Conservation (phyloP, 2,888 invertebrate genomes). For the Aromia moschata region DNA sequence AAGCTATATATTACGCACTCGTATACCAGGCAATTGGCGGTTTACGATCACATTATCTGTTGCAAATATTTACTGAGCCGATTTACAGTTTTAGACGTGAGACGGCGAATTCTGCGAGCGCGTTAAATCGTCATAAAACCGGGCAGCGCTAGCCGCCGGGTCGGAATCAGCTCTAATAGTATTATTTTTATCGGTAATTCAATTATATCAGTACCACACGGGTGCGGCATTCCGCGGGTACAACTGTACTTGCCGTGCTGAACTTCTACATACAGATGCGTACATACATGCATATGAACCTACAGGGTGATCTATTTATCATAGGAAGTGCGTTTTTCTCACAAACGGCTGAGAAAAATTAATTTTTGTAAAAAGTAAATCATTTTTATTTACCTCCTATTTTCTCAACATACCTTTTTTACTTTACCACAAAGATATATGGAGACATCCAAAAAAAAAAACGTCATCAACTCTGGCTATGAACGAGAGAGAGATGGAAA, state of each 20-base stretch:
- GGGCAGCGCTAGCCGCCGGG: slow-evolving; percentile 2
- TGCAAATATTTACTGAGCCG: slow-evolving; percentile 18
- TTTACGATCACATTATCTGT: slow-evolving; percentile 18
- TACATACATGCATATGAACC: neutral
- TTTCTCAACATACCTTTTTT: too few species aligned
- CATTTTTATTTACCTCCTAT: too few species aligned
- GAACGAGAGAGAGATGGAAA: too few species aligned
- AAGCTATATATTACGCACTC: slow-evolving; percentile 9
- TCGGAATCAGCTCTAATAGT: slow-evolving; percentile 3
- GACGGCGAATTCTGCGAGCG: neutral
- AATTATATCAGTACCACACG: slow-evolving; percentile 11
- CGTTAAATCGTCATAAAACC: neutral
- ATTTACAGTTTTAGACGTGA: slow-evolving; percentile 6
- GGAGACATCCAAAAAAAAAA: too few species aligned
- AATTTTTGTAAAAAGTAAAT: too few species aligned
- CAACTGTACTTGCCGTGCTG: slow-evolving; percentile 20
- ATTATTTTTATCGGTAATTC: slow-evolving; percentile 18
- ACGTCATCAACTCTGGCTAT: too few species aligned
- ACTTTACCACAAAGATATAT: too few species aligned
- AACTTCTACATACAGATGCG: slow-evolving; percentile 16
- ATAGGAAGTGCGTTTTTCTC: too few species aligned
- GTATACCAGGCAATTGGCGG: too few species aligned
- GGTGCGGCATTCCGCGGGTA: neutral
- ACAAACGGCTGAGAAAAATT: too few species aligned
- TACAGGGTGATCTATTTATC: too few species aligned